These are phyloP conservation scores for Brienomyrus brachyistius DNA, from an alignment of 2,113 vertebrate genomes.

Conservation along the genomic window DNA sequence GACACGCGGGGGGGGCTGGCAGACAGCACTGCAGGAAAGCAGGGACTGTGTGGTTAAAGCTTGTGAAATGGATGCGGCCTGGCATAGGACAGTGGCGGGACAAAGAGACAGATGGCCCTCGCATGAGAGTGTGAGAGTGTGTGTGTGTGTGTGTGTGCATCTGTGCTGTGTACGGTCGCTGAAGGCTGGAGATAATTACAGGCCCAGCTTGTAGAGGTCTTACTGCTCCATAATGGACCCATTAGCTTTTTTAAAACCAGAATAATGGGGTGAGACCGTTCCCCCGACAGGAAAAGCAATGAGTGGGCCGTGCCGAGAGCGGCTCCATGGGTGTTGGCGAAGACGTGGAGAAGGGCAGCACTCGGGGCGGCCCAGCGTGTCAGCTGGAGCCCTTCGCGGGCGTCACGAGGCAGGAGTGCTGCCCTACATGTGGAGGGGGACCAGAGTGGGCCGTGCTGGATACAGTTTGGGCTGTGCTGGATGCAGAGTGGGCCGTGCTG, in stretches of 20 bases:
- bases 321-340: neutral
- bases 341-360: neutral
- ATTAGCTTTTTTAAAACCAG: constrained; percentile 17
- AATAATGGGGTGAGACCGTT: neutral
- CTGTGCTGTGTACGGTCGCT: neutral
- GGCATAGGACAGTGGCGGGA: neutral
- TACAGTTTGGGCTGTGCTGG: too few species aligned
- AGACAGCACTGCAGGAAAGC: neutral
- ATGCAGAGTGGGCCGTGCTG: too few species aligned
- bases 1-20: neutral
- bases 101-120: constrained; percentile 7
- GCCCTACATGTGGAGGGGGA: too few species aligned
- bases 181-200: constrained; percentile 16
- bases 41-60: neutral
- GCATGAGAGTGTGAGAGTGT: too few species aligned
- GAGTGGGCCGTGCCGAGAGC: neutral
- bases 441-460: too few species aligned
- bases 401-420: too few species aligned
- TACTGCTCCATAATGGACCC: constrained; percentile 15
- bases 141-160: neutral
- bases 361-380: neutral
- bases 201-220: constrained; percentile 9
- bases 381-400: neutral
- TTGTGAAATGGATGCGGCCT: neutral
- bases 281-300: neutral